A percentile compares a stretch with the other conserved stretches of the same genome.
Evolutionary conservation across 2,888 invertebrate species (phyloP).

Genomic region (Cephus sareptanus): DNA sequence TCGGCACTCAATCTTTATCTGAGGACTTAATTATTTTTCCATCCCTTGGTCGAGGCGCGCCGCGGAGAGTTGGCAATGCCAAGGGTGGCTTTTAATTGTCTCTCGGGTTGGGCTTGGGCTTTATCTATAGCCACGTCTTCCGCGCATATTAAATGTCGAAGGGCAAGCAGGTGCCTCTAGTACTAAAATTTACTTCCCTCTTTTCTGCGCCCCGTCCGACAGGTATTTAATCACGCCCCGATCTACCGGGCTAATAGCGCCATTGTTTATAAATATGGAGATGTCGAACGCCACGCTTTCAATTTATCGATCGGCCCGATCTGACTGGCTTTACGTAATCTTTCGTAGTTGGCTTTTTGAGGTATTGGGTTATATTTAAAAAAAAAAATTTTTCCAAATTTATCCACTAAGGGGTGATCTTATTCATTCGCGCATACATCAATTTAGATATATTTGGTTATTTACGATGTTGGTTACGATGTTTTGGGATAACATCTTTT

Average conservation of each 20-base stretch:
- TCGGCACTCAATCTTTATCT: conserved; percentile 20
- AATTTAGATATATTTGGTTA: too few relatives aligned
- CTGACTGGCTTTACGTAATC: conserved; percentile 14
- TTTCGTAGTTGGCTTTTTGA: conserved; percentile 6
- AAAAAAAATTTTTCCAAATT: background rate
- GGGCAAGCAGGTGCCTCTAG: conserved; percentile 16
- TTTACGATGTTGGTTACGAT: too few relatives aligned
- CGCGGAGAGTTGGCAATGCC: conserved; percentile 7
- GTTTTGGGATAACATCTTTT: too few relatives aligned
- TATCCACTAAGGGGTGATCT: too few relatives aligned
- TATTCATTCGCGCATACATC: too few relatives aligned
- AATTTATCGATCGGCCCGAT: conserved; percentile 14
- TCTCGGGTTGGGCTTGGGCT: background rate
- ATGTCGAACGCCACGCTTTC: conserved; percentile 14
- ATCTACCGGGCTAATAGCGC: conserved; percentile 20
- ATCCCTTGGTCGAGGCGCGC: conserved; percentile 12
- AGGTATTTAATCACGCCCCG: conserved; percentile 18
- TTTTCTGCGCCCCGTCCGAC: conserved; percentile 5
- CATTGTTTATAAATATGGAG: conserved; percentile 24
- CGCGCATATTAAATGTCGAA: conserved; percentile 23
- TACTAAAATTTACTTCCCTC: conserved; percentile 10
- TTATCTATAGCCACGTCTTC: conserved; percentile 16
- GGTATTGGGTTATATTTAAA: background rate
- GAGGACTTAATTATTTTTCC: conserved; percentile 22
- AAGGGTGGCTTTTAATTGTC: conserved; percentile 26